Evolutionary conservation across 2,888 invertebrate genomes (phyloP).

Genomic region (Phasia obesa): DNA sequence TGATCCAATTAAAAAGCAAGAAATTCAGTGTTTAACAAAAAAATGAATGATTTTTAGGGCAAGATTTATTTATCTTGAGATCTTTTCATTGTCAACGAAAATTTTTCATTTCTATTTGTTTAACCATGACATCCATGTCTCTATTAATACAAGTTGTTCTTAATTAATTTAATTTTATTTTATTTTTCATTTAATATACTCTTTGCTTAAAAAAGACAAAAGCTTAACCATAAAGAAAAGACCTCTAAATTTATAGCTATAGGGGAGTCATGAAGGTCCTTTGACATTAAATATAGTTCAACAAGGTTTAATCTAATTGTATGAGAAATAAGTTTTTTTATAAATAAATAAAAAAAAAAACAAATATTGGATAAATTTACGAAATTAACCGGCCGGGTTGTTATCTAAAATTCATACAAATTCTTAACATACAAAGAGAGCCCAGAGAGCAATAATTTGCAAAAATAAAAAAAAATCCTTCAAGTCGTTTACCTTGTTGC

Average conservation of each 20-base stretch:
- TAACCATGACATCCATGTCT: neutral
- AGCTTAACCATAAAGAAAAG: conserved; percentile 30
- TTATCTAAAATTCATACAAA: neutral
- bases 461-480: neutral
- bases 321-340: too few relatives aligned
- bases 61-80: too few relatives aligned
- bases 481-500: conserved; percentile 58
- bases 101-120: neutral
- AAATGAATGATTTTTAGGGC: too few relatives aligned
- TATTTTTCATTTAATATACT: conserved; percentile 13
- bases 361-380: neutral
- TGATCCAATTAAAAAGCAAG: too few relatives aligned
- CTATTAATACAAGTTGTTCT: neutral
- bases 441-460: neutral
- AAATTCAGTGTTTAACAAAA: too few relatives aligned
- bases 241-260: conserved; percentile 21
- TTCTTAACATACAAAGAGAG: conserved; percentile 39
- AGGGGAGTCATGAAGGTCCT: conserved; percentile 47
- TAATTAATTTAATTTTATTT: neutral
- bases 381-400: conserved; percentile 39
- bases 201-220: neutral
- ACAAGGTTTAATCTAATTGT: conserved; percentile 13
- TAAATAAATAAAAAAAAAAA: neutral
- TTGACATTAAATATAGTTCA: conserved; percentile 33
- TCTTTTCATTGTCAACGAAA: too few relatives aligned